Evolutionary conservation across 2,113 vertebrate genomes (phyloP).

Genomic region (Festucalex cinctus): DNA sequence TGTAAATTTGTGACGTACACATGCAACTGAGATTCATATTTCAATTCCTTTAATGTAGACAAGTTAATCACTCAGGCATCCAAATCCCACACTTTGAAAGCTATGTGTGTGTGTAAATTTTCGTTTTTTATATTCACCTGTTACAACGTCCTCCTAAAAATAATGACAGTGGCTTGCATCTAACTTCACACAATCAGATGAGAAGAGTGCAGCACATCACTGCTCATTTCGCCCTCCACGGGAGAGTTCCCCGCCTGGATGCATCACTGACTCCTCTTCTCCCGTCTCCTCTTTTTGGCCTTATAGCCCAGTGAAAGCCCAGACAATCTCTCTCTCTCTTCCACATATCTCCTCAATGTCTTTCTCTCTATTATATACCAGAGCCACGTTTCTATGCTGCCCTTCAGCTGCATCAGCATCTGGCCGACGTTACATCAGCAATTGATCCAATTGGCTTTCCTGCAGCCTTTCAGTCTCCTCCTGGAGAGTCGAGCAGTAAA

Average conservation of each 20-base stretch:
- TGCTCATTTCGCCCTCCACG: constrained; percentile 47
- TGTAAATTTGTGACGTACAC: too few relatives aligned
- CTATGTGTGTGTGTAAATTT: constrained; percentile 7
- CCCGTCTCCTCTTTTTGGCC: constrained; percentile 8
- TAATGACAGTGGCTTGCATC: background rate
- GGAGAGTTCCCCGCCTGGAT: constrained; percentile 41
- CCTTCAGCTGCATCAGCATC: constrained; percentile 29
- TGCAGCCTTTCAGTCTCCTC: constrained; percentile 25
- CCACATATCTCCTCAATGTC: background rate
- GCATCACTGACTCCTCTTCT: constrained; percentile 24
- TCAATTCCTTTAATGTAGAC: too few relatives aligned
- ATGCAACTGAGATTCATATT: too few relatives aligned
- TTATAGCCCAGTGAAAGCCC: background rate
- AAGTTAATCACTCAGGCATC: too few relatives aligned
- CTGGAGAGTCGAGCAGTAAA: background rate
- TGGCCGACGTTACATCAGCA: constrained; percentile 54
- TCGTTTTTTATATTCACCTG: constrained; percentile 8
- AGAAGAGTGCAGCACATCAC: constrained; percentile 24
- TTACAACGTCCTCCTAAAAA: constrained; percentile 13
- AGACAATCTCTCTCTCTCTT: background rate
- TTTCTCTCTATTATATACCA: constrained; percentile 29
- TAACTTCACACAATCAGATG: constrained; percentile 28
- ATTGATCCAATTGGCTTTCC: constrained; percentile 57
- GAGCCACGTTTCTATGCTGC: constrained; percentile 39
- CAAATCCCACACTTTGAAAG: background rate